Conservation (phyloP, 2,113 vertebrate genomes). For the Nothobranchius kuhntae region DNA sequence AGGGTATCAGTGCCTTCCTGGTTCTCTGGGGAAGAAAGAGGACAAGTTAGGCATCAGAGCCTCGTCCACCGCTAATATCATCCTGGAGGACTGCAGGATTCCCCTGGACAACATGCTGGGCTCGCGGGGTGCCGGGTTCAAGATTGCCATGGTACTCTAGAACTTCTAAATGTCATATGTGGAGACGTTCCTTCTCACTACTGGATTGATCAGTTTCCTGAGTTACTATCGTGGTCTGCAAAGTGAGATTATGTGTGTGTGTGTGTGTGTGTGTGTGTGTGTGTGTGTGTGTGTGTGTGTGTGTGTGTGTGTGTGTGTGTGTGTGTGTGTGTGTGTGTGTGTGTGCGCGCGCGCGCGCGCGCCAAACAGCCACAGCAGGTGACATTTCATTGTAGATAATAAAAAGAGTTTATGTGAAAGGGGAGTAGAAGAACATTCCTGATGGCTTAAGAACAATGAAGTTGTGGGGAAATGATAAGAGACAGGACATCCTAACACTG, state of each 20-base stretch:
- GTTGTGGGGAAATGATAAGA: conserved; percentile 64
- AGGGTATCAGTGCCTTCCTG: conserved; percentile 97
- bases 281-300: too few relatives aligned
- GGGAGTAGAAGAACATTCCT: conserved; percentile 35
- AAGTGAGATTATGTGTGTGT: too few relatives aligned
- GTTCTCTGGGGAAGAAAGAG: conserved; percentile 94
- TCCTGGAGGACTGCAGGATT: conserved; percentile 94
- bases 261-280: too few relatives aligned
- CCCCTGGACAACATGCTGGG: conserved; percentile 88
- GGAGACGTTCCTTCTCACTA: too few relatives aligned
- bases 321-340: too few relatives aligned
- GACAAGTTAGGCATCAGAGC: conserved; percentile 96
- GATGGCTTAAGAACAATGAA: conserved; percentile 61
- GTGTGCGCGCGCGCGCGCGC: too few relatives aligned
- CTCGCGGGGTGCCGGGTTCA: conserved; percentile 90
- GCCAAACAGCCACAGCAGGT: conserved; percentile 25
- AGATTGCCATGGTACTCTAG: conserved; percentile 91
- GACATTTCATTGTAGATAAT: conserved; percentile 27
- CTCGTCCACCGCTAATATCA: conserved; percentile 94
- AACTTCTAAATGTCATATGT: too few relatives aligned
- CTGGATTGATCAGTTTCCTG: too few relatives aligned
- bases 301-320: too few relatives aligned
- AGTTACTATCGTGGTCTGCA: too few relatives aligned
- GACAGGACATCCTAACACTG: conserved; percentile 64
- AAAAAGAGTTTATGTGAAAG: conserved; percentile 42